Evolutionary conservation across 1,140 invertebrate genomes (phyloP), one percentile per base, ranked within the genome.

Genomic region (Scylla paramamosain): DNA sequence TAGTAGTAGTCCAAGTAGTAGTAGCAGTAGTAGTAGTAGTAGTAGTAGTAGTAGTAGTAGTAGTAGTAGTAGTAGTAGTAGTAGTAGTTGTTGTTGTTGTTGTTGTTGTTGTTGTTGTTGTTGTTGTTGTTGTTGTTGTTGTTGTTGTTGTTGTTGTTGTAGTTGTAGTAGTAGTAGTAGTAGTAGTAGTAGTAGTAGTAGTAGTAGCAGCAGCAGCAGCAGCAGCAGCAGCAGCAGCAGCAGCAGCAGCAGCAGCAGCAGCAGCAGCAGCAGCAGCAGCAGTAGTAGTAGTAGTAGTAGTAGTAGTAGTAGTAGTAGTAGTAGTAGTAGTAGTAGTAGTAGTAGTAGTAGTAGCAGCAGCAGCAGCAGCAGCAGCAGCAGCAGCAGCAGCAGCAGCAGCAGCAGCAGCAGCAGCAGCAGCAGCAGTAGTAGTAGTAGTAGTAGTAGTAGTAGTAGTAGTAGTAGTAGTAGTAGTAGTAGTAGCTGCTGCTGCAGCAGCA

Each of bases 1-100:
- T 67, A 67, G 59, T 67, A 67, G 59, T 67, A 67, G n/a, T n/a
- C n/a, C n/a, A n/a, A n/a, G 59, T 67, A 67, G 59, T 67, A 67
- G 59, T 67, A 67, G 59, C 20, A 67, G 59, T 67, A 67, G 59
- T 67, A 67, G 59, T 67, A 67, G 59, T 67, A 67, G 59, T 67
- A 67, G 59, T 67, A 67, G 59, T 67, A 67, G 59, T 67, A 67
- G 59, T 67, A 67, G 59, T 67, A 67, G 59, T 67, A 67, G 59
- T 67, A 67, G 59, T 67, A 67, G 59, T 67, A 67, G 59, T 67
- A 67, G 59, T 67, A 67, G 59, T 67, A 67, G 59, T 67, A 67
- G 59, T 67, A 67, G n/a, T n/a, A n/a, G n/a, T n/a, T n/a, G n/a
- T n/a, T n/a, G n/a, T n/a, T n/a, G n/a, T n/a, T n/a, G n/a, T n/a